phyloP scores from a whole-genome alignment of 2,113 vertebrate genomes.

The Sorex araneus region DNA sequence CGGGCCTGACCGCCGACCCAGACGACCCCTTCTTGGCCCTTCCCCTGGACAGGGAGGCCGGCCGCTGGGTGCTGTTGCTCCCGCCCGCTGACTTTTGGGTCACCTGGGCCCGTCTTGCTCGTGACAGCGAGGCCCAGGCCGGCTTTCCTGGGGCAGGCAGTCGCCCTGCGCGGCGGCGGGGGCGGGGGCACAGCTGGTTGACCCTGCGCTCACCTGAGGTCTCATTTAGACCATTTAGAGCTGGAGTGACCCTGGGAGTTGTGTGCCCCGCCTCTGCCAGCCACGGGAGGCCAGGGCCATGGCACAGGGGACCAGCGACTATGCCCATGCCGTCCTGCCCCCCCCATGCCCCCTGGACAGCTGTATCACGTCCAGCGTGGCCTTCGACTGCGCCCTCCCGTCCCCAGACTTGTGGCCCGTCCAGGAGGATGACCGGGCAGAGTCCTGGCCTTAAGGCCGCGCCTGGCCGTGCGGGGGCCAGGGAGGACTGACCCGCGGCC shows the following conservation, averaged over 20 bases:
- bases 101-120: too few relatives aligned
- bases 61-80: not conserved
- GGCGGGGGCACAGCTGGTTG: too few relatives aligned
- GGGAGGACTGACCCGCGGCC: not conserved
- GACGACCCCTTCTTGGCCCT: not conserved
- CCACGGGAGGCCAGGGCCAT: not conserved
- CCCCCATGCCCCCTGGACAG: too few relatives aligned
- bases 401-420: not conserved
- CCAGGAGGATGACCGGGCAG: not conserved
- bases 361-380: too few relatives aligned
- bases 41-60: not conserved
- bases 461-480: not conserved
- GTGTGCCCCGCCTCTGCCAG: not conserved
- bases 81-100: not conserved
- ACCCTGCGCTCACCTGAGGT: too few relatives aligned
- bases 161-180: too few relatives aligned
- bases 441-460: not conserved
- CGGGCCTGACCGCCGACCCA: not conserved
- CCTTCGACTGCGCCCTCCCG: not conserved
- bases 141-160: too few relatives aligned
- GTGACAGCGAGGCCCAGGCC: not conserved
- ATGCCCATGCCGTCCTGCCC: too few relatives aligned
- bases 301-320: too few relatives aligned
- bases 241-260: too few relatives aligned
- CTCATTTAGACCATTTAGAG: too few relatives aligned